Base-by-base conservation (phyloP, 2,888 invertebrate genomes). In the Bellardia bayeri region DNA sequence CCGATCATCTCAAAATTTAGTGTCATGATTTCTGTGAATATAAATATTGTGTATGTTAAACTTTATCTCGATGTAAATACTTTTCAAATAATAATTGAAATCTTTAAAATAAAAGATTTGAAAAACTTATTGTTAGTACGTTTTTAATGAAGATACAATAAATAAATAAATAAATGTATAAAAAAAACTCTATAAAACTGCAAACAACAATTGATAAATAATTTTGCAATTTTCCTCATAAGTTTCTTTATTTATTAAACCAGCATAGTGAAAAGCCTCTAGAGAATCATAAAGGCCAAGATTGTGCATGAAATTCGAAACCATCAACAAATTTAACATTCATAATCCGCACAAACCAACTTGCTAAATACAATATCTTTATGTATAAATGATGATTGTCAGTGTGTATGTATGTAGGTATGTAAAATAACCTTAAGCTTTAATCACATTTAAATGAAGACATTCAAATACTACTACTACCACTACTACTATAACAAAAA, bases 371-470 rank as follows among this genome's bases (percentile, higher is more conserved):
- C 56, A 49, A 58, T 82, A 68, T 82, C 74, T 66, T 23, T 49
- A 37, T 37, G 33, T 33, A 45, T 14, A 33, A 13, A 66, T 69
- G 37, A n/a, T 49, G 16, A 40, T 2, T 33, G 68, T 42, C n/a
- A 45, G 69, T 42, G 14, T 45, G 49, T 42, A 1, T 45, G 49
- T 42, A 1, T 61, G 51, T 72, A n/a, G 33, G 49, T 75, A 30
- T 61, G 74, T 74, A 75, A 82, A 87, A 87, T 45, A 79, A 85
- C 69, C 74, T 82, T 66, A 78, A 78, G 61, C 71, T 85, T 89
- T 88, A 89, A 89, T 89, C 86, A 85, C 85, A 86, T 87, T 88
- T 80, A 88, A 90, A 90, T 88, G 61, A 80, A 88, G 86, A 84
- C 88, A 88, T 89, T 85, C 83, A 86, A 84, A 84, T 56, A n/a